phyloP scores from a whole-genome alignment of 2,888 invertebrate species.

The Eurytoma adleriae region DNA sequence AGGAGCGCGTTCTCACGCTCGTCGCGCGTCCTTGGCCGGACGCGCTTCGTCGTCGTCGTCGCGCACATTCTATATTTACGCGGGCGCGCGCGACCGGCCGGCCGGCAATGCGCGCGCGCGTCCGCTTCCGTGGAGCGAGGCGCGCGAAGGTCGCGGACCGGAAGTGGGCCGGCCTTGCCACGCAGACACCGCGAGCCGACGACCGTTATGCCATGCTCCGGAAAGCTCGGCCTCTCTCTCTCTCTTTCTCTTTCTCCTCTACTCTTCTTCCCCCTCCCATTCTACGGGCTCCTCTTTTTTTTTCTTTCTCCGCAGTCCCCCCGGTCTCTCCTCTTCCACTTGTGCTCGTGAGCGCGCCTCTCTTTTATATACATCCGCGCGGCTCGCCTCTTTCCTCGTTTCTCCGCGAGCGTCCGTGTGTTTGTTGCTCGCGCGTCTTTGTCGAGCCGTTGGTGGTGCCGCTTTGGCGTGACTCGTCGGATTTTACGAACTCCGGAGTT shows the following conservation, averaged over 20 bases:
- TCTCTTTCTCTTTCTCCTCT: background rate
- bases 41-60: slow-evolving; percentile 24
- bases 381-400: background rate
- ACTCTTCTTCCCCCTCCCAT: background rate
- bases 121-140: slow-evolving; percentile 64
- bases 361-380: background rate
- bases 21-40: background rate
- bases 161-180: slow-evolving; percentile 74
- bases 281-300: background rate
- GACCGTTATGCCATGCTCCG: slow-evolving; percentile 69
- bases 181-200: slow-evolving; percentile 58
- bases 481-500: too few relatives aligned
- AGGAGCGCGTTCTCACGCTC: background rate
- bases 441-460: background rate
- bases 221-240: slow-evolving; percentile 58
- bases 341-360: background rate
- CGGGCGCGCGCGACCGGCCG: slow-evolving; percentile 15
- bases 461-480: background rate
- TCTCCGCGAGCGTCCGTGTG: background rate
- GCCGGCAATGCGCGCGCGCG: slow-evolving; percentile 66
- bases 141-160: slow-evolving; percentile 68
- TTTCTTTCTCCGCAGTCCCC: background rate
- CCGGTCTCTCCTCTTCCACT: background rate
- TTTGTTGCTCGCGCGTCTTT: background rate
- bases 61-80: slow-evolving; percentile 24